A percentile compares a stretch with the other conserved stretches of the same genome.
These are phyloP conservation scores for Drosophila cracens DNA, from an alignment of 2,888 invertebrate genomes.

Conservation along the genomic window DNA sequence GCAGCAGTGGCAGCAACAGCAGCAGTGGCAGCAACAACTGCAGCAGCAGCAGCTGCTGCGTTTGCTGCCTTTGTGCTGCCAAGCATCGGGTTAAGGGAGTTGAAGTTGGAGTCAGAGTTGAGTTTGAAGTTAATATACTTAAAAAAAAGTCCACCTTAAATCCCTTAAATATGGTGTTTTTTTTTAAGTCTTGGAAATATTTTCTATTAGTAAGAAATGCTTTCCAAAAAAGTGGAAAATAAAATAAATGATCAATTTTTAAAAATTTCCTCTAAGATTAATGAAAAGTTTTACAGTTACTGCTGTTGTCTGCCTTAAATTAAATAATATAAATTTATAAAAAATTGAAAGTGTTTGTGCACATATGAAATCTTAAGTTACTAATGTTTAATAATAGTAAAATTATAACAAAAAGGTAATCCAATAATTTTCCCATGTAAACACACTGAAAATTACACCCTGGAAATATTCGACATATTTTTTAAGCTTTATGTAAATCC, in stretches of 20 bases:
- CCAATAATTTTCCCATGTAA: too few relatives aligned
- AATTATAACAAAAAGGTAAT: too few relatives aligned
- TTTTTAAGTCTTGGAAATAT: neutral
- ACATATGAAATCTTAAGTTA: too few relatives aligned
- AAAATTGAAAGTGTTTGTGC: too few relatives aligned
- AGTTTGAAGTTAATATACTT: neutral
- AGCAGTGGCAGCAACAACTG: conserved; percentile 12
- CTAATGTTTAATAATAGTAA: too few relatives aligned
- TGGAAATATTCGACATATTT: too few relatives aligned
- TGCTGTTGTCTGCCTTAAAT: too few relatives aligned
- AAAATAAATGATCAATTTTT: neutral
- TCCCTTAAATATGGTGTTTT: fast-evolving
- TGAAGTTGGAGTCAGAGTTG: neutral
- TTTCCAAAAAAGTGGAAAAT: neutral
- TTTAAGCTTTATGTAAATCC: too few relatives aligned
- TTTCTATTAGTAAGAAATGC: neutral
- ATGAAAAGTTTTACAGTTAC: neutral
- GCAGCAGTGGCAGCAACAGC: conserved; percentile 21
- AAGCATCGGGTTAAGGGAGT: neutral
- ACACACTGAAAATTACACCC: too few relatives aligned
- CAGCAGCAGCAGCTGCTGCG: conserved; percentile 37
- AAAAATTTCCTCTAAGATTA: neutral
- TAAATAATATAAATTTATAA: too few relatives aligned
- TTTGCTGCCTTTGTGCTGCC: conserved; percentile 40
- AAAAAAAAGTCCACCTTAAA: neutral